Base-by-base conservation (phyloP, 2,113 vertebrate genomes). In the Nasalis larvatus region DNA sequence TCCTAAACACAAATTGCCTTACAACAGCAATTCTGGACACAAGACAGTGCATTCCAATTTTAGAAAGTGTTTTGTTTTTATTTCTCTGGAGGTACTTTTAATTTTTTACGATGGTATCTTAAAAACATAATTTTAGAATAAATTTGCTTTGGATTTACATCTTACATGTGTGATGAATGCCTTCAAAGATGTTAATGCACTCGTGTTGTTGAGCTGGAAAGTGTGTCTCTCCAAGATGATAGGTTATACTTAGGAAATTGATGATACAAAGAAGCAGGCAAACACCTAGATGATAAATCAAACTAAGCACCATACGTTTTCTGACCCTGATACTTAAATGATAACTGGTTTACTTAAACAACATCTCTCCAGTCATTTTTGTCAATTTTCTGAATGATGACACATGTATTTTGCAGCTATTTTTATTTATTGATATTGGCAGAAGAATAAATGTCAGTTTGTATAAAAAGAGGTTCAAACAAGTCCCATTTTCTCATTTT, bases 391-490 rank as follows among this genome's bases (percentile, higher is more conserved):
- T 94, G 66, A 94, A 73, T 52, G 77, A 96, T 58, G 23, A 77
- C n/a, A 45, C 5, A 9, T 13, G 32, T 27, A 27, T 78, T 91
- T 89, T 77, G 10, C 16, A 71, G 56, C 42, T 71, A 4, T 54
- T 91, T 81, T 94, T 88, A 88, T 60, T 96, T 95, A 35, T 49
- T 90, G n/a, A 47, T 40, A 47, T 20, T 68, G 23, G 35, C 4
- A 82, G 49, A 85, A 97, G 45, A 93, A 82, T 92, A 82, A 77
- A 63, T 89, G 35, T 60, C 82, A 88, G 37, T 91, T 80, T 91
- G 56, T 71, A 42, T 14, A 35, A 87, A 85, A 71, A 86, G 49
- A 81, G 35, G 12, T 80, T 30, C 18, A 86, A 80, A 60, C 56
- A 66, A 86, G 84, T 42, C 2, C 11, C 4, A 23, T 9, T 66